Conservation (phyloP, 1,140 invertebrate species). For the Brachionus koreanus region DNA sequence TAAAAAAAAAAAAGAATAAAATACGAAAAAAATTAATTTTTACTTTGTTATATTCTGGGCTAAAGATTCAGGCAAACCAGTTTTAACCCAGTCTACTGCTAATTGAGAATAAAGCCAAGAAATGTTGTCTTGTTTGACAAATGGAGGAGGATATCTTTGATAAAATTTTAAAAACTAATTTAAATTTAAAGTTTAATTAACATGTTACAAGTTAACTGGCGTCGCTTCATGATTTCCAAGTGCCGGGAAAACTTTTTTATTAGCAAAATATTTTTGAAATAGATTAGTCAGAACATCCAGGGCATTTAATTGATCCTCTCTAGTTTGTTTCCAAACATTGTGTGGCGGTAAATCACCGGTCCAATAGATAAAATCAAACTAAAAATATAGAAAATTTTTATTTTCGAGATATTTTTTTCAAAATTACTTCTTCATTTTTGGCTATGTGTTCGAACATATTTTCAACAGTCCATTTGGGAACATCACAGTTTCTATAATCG, state of each 20-base stretch:
- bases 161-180: not conserved
- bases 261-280: conserved; percentile 72
- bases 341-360: conserved; percentile 94
- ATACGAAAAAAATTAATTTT: not conserved
- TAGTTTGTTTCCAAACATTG: conserved; percentile 93
- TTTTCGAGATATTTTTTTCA: not conserved
- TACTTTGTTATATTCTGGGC: conserved; percentile 3
- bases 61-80: conserved; percentile 20
- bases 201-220: conserved; percentile 19
- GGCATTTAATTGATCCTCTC: conserved; percentile 78
- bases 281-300: conserved; percentile 74
- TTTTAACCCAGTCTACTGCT: conserved; percentile 19
- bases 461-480: conserved; percentile 58
- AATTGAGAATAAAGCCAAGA: conserved; percentile 23
- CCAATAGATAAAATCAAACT: conserved; percentile 86
- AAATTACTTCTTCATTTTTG: conserved; percentile 47
- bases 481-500: conserved; percentile 59
- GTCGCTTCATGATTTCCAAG: conserved; percentile 85
- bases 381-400: not conserved
- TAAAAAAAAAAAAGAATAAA: not conserved
- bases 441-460: conserved; percentile 58
- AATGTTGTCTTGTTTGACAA: conserved; percentile 37
- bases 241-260: conserved; percentile 83
- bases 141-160: conserved; percentile 7
- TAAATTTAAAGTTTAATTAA: not conserved